phyloP scores from a whole-genome alignment of 2,888 invertebrate genomes.

The Pinctada fucata region DNA sequence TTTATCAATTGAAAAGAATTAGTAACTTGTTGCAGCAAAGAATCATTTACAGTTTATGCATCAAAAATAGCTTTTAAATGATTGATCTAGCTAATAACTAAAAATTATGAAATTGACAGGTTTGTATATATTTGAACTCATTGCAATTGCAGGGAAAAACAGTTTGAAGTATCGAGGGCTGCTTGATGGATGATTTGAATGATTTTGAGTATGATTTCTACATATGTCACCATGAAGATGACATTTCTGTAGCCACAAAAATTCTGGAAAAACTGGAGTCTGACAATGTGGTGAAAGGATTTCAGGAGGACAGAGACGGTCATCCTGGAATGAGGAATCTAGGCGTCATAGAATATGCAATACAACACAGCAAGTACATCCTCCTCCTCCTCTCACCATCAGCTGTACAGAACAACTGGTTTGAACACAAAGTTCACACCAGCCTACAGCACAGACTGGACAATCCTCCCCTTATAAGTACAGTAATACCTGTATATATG shows the following conservation, averaged over 20 bases:
- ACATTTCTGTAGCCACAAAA: not conserved
- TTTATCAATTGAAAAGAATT: no score
- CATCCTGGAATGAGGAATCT: not conserved
- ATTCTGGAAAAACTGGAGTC: not conserved
- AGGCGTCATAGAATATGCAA: not conserved
- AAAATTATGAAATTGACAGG: no score
- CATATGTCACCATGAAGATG: conserved; percentile 1
- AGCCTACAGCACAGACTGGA: not conserved
- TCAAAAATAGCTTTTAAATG: no score
- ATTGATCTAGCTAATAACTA: no score
- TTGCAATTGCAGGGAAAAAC: no score
- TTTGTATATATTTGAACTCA: no score
- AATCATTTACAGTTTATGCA: no score
- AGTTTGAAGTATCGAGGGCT: no score
- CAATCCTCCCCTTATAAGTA: not conserved
- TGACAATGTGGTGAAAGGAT: not conserved
- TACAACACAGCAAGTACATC: not conserved
- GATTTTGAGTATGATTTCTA: not conserved
- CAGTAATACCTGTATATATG: not conserved
- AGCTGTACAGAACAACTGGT: not conserved
- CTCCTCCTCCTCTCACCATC: not conserved
- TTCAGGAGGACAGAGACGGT: not conserved
- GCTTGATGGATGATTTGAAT: not conserved
- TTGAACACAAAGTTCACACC: not conserved
- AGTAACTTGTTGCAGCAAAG: no score